Base-by-base conservation (phyloP, 1,140 invertebrate genomes). In the Atta texana region DNA sequence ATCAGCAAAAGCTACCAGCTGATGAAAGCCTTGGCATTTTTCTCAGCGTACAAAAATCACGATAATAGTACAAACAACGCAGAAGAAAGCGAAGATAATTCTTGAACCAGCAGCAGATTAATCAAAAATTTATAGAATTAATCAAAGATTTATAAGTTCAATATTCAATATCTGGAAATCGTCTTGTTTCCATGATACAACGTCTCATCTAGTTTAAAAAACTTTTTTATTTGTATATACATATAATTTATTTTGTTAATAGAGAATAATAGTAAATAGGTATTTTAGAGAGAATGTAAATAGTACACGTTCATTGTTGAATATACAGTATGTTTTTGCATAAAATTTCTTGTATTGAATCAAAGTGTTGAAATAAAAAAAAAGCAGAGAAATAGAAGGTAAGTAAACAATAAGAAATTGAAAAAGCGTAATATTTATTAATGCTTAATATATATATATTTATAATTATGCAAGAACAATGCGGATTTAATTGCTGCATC, bases 1-100 rank as follows among this genome's bases (percentile, higher is more conserved):
- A 97, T 98, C 64, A 98, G 98, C 53, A 98, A 98, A 94, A 98
- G 98, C 94, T 98, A 98, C 94, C 98, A 98, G 93, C 95, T 98
- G 7, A 98, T 98, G 97, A 98, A 98, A 93, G 98, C 97, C 0
- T 94, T 98, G 0, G 98, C 98, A 0, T 98, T 98, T 94, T 98
- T 98, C 94, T 97, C 97, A 0, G 97, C 97, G 3, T 98, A 98
- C 90, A 97, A 97, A 92, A 97, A 97, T 82, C 94, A 95, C 34
- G 94, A 94, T 14, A 94, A 94, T 68, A 87, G 92, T 53, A 94
- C 94, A 55, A 76, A 16, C 18, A 57, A 16, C 28, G 59, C 82
- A 24, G 51, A 91, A 51, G 66, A 88, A 4, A 75, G n/a, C n/a
- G 55, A 88, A 12, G n/a, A 72, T 28, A 85, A 44, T 14, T 66